Evolutionary conservation across 2,113 vertebrate genomes (phyloP), one percentile per base, ranked within the genome.

Genomic region (Aplodontia rufa): DNA sequence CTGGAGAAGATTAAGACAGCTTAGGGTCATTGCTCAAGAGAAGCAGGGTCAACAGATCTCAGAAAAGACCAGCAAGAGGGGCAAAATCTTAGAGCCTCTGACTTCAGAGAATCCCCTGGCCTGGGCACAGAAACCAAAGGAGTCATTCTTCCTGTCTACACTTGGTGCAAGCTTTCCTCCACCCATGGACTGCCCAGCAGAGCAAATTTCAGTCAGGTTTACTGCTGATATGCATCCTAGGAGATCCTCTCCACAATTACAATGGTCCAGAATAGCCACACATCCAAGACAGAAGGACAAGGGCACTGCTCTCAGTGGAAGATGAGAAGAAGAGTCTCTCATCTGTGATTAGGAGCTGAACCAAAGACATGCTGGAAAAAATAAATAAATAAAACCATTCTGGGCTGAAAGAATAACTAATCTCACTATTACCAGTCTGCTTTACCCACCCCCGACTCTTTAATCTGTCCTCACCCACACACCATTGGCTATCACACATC

Each of bases 301-400:
- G 19, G 53, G 11, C 51, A n/a, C 32, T 20, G 22, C 20, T 74
- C n/a, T 91, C 40, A 42, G 20, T 24, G 8, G 13, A 28, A 1
- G 10, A 28, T 45, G 19, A n/a, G 42, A 6, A 5, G 5, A 72
- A 35, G 64, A 45, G 19, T 28, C 6, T 40, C 22, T 12, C 24
- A 37, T 26, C 14, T 14, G 47, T 47, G 40, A 37, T 8, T 58
- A 82, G 22, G 37, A 83, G 12, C 26, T 84, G 24, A 76, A 71
- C 22, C 45, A 81, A 68, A 79, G 7, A 91, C 69, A 17, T 49
- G 79, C n/a, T n/a, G n/a, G n/a, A n/a, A n/a, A n/a, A n/a, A n/a
- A n/a, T n/a, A n/a, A n/a, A n/a, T n/a, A n/a, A n/a, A n/a, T 68
- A 69, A 79, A 96, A 80, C 22, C 47, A 60, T n/a, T 64, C 66